Base-by-base conservation (phyloP, 1,140 invertebrate species). In the Cyclina sinensis region DNA sequence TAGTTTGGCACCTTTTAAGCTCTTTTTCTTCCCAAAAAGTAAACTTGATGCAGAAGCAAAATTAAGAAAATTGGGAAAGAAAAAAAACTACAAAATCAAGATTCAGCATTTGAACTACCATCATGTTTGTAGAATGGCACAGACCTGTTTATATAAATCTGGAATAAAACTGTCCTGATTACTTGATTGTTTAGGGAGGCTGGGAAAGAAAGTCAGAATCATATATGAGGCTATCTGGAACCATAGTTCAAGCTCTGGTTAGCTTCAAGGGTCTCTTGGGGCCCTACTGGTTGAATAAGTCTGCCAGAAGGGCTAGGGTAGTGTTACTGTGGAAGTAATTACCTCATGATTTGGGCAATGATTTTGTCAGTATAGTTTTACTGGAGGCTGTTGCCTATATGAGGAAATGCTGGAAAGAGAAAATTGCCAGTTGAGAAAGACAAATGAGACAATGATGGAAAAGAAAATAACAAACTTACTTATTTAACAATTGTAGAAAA, bases 321-420 rank as follows among this genome's bases (percentile, higher is more conserved):
- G 35, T 9, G 46, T 78, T 78, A 78, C 74, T 78, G 43, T 27
- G 18, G 27, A 54, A 78, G 74, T 78, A 78, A 78, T 78, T 78
- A 78, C 74, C 74, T n/a, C 27, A 78, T 78, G 46, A 78, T 78
- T 78, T 78, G 5, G 32, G 46, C 24, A 14, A 54, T 78, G 74
- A 48, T 18, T 78, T 57, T 78, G 74, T 78, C 48, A 78, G 74
- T 21, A 46, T 78, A 51, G 30, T 51, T 78, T 78, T 78, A 54
- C 74, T 78, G 14, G 43, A 51, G 74, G 74, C 74, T 14, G 51
- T 51, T 24, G 27, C 16, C 37, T 30, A 78, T 78, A n/a, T 78
- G 74, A 51, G 39, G 21, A n/a, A 70, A 30, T 30, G 62, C n/a
- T n/a, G 43, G 35, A 21, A n/a, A 73, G 68, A 73, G 35, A 73